Base-by-base conservation (phyloP, 1,140 invertebrate genomes). In the Ostrea denselamellosa region DNA sequence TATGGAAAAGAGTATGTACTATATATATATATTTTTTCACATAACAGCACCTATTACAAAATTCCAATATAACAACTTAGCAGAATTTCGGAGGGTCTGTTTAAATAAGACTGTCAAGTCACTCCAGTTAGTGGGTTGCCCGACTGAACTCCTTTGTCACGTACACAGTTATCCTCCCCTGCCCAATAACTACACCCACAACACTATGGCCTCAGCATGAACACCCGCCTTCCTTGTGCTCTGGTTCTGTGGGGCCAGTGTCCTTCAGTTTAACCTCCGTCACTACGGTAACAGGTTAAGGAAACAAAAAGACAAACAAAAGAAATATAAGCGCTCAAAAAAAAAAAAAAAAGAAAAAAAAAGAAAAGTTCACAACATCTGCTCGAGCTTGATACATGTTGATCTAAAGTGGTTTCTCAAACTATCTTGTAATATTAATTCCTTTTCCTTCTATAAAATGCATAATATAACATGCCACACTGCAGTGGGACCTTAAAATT, bases 211-310 rank as follows among this genome's bases (percentile, higher is more conserved):
- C 68, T 90, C 96, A 98, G 96, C 98, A 98, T 95, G 97, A 97
- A 96, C 98, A 99, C 94, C 97, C 97, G 94, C 97, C 97, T 95
- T 98, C 98, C 92, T 97, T 97, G 87, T 93, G 89, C 96, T 97
- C 97, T 93, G 96, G 97, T 96, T 99, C 98, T 93, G 97, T 97
- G 91, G 98, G 98, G n/a, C 82, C 82, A 93, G 98, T 97, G 94
- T 99, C 98, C 96, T 98, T 98, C 94, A 99, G 97, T 95, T 98
- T 97, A 95, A 99, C 98, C 96, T 99, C 98, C 96, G 98, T 98
- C 98, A 99, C 98, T 98, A 96, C 95, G 89, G 71, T 95, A 95
- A 93, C 92, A 93, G 95, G 96, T 96, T 96, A 96, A 96, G 96
- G 96, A 96, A 96, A 96, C 94, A 96, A 95, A 95, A 91, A 90